Evolutionary conservation across 2,888 invertebrate species (phyloP).

Genomic region (Dryomyza anilis): DNA sequence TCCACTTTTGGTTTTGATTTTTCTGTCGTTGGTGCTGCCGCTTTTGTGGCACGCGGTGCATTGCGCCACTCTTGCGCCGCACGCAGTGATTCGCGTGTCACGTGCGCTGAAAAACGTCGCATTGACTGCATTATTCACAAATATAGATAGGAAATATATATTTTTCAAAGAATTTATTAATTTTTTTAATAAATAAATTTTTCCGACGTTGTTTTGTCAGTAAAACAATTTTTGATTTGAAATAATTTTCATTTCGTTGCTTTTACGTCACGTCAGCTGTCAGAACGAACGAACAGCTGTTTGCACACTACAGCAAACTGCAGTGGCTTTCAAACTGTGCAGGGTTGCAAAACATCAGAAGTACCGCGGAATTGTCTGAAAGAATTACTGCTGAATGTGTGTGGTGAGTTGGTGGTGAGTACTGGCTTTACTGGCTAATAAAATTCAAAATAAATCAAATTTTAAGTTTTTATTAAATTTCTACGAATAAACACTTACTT

Average conservation of each 20-base stretch:
- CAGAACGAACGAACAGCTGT: slow-evolving; percentile 17
- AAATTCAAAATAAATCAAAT: too few species aligned
- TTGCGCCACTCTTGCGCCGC: neutral
- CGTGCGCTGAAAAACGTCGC: neutral
- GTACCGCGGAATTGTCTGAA: too few species aligned
- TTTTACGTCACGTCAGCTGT: neutral
- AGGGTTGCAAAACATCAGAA: neutral
- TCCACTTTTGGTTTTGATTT: slow-evolving; percentile 25
- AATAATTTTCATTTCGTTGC: neutral
- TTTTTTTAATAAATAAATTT: neutral
- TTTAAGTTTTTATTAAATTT: too few species aligned
- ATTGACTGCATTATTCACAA: slow-evolving; percentile 9
- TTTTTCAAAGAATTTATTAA: neutral
- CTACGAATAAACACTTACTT: too few species aligned
- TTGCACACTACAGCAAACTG: neutral
- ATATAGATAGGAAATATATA: neutral
- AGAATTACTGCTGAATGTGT: too few species aligned
- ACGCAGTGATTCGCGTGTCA: slow-evolving; percentile 7
- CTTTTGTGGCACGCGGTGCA: neutral
- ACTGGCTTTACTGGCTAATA: too few species aligned
- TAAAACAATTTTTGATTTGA: too few species aligned
- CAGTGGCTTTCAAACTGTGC: slow-evolving; percentile 2
- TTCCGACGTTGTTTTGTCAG: too few species aligned
- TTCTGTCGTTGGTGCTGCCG: slow-evolving; percentile 2
- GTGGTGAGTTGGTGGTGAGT: too few species aligned